Percentiles rank a stretch among this genome's conserved stretches.
Conservation (phyloP, 1,140 invertebrate genomes). For the Chrysoperla carnea region DNA sequence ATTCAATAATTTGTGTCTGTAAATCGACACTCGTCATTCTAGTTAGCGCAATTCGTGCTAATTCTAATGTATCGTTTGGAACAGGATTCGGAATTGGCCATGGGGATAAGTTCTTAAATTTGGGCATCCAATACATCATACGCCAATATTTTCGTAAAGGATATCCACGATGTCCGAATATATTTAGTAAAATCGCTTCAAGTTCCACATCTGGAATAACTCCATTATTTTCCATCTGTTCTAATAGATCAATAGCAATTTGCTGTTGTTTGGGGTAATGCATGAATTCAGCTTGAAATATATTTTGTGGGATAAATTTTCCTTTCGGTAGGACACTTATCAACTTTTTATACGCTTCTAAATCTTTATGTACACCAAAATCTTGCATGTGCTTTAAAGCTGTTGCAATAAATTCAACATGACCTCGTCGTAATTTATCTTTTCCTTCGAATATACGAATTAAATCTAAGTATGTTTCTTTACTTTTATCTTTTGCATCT, state of each 20-base stretch:
- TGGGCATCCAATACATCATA: slow-evolving; percentile 98
- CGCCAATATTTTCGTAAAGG: slow-evolving; percentile 71
- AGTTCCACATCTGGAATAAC: slow-evolving; percentile 85
- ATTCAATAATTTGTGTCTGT: slow-evolving; percentile 20
- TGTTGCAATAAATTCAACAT: slow-evolving; percentile 86
- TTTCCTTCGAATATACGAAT: slow-evolving; percentile 48
- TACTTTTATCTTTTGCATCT: slow-evolving; percentile 41
- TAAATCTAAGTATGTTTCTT: slow-evolving; percentile 52
- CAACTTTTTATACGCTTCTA: slow-evolving; percentile 81
- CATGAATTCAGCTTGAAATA: slow-evolving; percentile 71
- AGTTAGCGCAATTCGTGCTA: slow-evolving; percentile 73
- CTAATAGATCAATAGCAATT: slow-evolving; percentile 68
- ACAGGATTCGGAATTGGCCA: slow-evolving; percentile 64
- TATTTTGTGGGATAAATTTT: slow-evolving; percentile 63
- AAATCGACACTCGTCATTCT: slow-evolving; percentile 79
- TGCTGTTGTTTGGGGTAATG: slow-evolving; percentile 92
- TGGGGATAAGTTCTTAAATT: slow-evolving; percentile 82
- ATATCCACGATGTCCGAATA: slow-evolving; percentile 65
- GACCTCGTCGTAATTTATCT: slow-evolving; percentile 43
- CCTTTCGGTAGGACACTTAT: slow-evolving; percentile 87
- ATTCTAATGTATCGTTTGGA: slow-evolving; percentile 52
- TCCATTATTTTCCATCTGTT: slow-evolving; percentile 80
- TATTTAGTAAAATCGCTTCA: slow-evolving; percentile 59
- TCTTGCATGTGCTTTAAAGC: slow-evolving; percentile 78
- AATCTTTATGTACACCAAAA: slow-evolving; percentile 77